phyloP scores from a whole-genome alignment of 2,888 invertebrate species.

The Trissolcus japonicus region DNA sequence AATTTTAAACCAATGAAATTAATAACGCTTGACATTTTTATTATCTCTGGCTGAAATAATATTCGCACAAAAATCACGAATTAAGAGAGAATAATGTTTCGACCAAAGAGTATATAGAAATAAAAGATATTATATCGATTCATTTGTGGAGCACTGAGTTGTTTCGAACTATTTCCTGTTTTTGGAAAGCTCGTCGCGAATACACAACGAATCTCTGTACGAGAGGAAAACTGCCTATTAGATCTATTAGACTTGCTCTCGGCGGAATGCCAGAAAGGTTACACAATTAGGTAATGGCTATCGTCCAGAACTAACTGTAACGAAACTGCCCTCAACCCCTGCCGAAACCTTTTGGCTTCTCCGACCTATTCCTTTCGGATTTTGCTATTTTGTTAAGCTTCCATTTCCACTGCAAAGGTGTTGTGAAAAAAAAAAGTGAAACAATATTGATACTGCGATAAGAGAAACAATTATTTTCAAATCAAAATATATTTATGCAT shows the following conservation, averaged over 20 bases:
- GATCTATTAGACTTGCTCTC: constrained; percentile 66
- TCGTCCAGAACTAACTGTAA: constrained; percentile 66
- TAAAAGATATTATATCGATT: not conserved
- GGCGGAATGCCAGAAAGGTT: constrained; percentile 70
- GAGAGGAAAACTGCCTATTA: constrained; percentile 61
- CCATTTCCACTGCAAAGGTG: constrained; percentile 17
- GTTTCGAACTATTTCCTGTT: constrained; percentile 14
- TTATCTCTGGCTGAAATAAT: not conserved
- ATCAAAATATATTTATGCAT: too few species aligned
- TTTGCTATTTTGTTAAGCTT: too few species aligned
- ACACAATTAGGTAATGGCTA: constrained; percentile 72
- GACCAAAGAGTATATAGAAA: not conserved
- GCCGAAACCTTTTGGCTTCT: constrained; percentile 46
- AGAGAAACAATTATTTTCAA: too few species aligned
- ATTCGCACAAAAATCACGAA: too few species aligned
- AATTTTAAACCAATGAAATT: not conserved
- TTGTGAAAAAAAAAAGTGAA: not conserved
- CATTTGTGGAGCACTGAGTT: constrained; percentile 2
- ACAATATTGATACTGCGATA: too few species aligned
- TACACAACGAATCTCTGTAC: constrained; percentile 43
- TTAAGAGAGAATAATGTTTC: too few species aligned
- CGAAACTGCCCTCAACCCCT: constrained; percentile 53
- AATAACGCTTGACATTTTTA: not conserved
- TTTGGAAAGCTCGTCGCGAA: constrained; percentile 58
- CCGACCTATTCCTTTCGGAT: constrained; percentile 37